Percentiles rank a stretch among this genome's conserved stretches.
These are phyloP conservation scores for Cheilosia grossa DNA, from an alignment of 2,888 invertebrate species.

Conservation along the genomic window DNA sequence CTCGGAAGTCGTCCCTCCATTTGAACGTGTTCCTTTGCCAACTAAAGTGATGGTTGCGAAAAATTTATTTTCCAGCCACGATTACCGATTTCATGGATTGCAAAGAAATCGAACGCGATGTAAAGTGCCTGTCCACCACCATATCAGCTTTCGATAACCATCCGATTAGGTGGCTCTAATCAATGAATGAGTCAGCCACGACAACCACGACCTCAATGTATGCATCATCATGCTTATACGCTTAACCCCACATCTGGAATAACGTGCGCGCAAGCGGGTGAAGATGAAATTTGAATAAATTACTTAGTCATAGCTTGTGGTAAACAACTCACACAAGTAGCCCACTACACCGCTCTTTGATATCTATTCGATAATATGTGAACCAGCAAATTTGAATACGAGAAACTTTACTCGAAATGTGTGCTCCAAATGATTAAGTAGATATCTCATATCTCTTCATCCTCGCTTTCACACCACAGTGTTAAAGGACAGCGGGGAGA, in stretches of 20 bases:
- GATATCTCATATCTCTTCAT: constrained; percentile 52
- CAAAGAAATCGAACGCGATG: constrained; percentile 47
- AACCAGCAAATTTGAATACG: constrained; percentile 60
- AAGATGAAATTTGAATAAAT: constrained; percentile 2
- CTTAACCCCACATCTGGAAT: constrained; percentile 31
- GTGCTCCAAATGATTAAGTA: constrained; percentile 52
- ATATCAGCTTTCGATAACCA: constrained; percentile 63
- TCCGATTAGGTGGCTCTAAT: constrained; percentile 48
- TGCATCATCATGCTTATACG: constrained; percentile 62
- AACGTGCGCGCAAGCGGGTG: constrained; percentile 30
- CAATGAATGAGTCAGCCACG: constrained; percentile 61
- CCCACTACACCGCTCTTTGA: not conserved
- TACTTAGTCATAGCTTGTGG: constrained; percentile 22
- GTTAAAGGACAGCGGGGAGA: not conserved
- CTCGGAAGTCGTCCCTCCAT: not conserved
- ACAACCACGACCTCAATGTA: constrained; percentile 29
- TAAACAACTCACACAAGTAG: not conserved
- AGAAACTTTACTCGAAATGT: constrained; percentile 24
- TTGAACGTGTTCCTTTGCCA: constrained; percentile 2
- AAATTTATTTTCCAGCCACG: constrained; percentile 61
- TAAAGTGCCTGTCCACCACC: constrained; percentile 35
- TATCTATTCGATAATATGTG: constrained; percentile 1
- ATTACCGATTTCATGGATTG: constrained; percentile 51
- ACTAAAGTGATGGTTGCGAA: constrained; percentile 15
- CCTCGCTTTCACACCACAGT: constrained; percentile 19